These are phyloP conservation scores for Acanthosepion lycidas DNA, from an alignment of 2,888 invertebrate species.

Conservation along the genomic window DNA sequence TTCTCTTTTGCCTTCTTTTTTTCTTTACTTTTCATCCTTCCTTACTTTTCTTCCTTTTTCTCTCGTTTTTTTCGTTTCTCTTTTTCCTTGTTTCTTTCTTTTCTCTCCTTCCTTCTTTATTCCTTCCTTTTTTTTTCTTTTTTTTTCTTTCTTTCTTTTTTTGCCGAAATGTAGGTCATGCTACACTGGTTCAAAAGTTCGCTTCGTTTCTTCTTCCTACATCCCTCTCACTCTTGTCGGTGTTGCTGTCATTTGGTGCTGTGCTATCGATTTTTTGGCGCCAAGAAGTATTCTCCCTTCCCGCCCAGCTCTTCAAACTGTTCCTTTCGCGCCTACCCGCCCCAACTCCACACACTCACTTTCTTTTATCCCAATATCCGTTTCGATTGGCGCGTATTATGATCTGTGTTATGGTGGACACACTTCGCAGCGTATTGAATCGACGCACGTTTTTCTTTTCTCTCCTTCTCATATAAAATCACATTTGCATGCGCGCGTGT, in stretches of 20 bases:
- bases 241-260: not conserved
- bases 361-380: constrained; percentile 9
- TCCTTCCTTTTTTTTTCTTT: not conserved
- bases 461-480: not conserved
- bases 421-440: not conserved
- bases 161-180: not conserved
- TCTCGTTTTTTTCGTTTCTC: no score
- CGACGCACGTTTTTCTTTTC: not conserved
- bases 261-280: not conserved
- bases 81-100: not conserved
- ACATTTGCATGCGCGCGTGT: not conserved
- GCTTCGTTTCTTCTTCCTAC: not conserved
- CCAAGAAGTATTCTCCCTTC: not conserved
- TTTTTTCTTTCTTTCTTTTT: not conserved
- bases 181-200: not conserved
- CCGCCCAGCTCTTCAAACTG: not conserved
- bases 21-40: not conserved
- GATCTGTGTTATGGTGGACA: not conserved
- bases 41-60: not conserved
- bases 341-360: not conserved
- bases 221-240: not conserved
- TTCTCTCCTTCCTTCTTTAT: not conserved
- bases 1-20: not conserved
- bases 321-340: not conserved
- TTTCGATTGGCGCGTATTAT: constrained; percentile 33